These are phyloP conservation scores for Eupsittula cactorum DNA, from an alignment of 2,113 vertebrate genomes.

Conservation along the genomic window DNA sequence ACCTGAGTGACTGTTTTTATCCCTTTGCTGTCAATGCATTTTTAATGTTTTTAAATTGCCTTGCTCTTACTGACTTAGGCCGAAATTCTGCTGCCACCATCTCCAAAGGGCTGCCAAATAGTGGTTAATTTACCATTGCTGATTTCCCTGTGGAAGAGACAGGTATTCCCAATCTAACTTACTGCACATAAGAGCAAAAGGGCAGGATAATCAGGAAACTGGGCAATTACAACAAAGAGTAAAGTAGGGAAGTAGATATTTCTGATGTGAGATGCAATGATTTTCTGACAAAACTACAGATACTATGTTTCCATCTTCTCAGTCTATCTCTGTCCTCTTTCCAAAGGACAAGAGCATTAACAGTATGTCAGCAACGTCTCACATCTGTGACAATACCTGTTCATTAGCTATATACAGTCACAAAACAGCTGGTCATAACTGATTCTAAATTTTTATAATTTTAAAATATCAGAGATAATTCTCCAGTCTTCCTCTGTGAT, in stretches of 20 bases:
- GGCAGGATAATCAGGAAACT: not conserved
- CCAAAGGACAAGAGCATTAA: not conserved
- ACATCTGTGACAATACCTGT: not conserved
- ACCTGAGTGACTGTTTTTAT: not conserved
- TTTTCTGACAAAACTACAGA: not conserved
- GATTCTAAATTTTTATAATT: not conserved
- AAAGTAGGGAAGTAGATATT: not conserved
- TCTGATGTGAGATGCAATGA: not conserved
- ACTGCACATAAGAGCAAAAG: not conserved
- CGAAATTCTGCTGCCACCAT: conserved; percentile 50
- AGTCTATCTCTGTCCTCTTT: not conserved
- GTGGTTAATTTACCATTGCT: conserved; percentile 16
- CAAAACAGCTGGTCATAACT: not conserved
- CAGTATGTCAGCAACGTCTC: not conserved
- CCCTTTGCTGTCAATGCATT: conserved; percentile 38
- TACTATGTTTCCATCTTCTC: not conserved
- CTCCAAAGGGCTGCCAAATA: conserved; percentile 9
- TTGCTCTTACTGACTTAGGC: conserved; percentile 28
- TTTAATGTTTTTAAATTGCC: conserved; percentile 53
- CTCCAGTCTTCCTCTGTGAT: not conserved
- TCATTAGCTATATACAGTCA: not conserved
- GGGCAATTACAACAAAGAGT: not conserved
- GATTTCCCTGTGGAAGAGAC: conserved; percentile 49
- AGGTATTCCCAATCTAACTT: conserved; percentile 1
- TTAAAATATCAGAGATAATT: not conserved